Evolutionary conservation across 2,888 invertebrate species (phyloP).

Genomic region (Amblyjoppa fuscipennis): DNA sequence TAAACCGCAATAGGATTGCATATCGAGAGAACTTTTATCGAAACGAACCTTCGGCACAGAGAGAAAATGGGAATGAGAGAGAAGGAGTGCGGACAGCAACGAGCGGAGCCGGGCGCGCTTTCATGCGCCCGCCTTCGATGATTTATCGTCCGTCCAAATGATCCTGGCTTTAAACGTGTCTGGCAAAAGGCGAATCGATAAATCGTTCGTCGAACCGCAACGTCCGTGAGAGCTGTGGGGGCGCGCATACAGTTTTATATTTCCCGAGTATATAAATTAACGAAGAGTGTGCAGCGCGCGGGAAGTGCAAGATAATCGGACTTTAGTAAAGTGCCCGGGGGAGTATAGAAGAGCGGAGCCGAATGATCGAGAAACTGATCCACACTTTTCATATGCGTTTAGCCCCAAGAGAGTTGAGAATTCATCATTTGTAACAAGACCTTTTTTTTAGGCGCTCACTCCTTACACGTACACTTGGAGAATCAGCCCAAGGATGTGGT

Average conservation of each 20-base stretch:
- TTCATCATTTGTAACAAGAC: background rate
- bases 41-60: constrained; percentile 22
- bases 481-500: too few relatives aligned
- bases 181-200: constrained; percentile 33
- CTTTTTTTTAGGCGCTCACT: background rate
- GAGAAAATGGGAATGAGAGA: constrained; percentile 18
- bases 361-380: background rate
- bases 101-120: constrained; percentile 21
- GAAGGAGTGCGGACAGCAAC: constrained; percentile 23
- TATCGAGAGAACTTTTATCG: constrained; percentile 25
- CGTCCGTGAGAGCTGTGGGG: constrained; percentile 18
- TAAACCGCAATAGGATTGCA: constrained; percentile 23
- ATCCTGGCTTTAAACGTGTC: constrained; percentile 46
- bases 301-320: constrained; percentile 5
- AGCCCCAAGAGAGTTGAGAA: background rate
- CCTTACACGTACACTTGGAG: too few relatives aligned
- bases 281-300: constrained; percentile 37
- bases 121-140: constrained; percentile 32
- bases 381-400: background rate
- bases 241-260: constrained; percentile 63
- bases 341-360: background rate
- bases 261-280: constrained; percentile 71
- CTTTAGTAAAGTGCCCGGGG: constrained; percentile 6
- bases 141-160: constrained; percentile 47
- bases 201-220: constrained; percentile 21